Percentiles rank a stretch among this genome's conserved stretches.
phyloP scores from a whole-genome alignment of 1,140 invertebrate genomes.

The Drosophila arawakana region DNA sequence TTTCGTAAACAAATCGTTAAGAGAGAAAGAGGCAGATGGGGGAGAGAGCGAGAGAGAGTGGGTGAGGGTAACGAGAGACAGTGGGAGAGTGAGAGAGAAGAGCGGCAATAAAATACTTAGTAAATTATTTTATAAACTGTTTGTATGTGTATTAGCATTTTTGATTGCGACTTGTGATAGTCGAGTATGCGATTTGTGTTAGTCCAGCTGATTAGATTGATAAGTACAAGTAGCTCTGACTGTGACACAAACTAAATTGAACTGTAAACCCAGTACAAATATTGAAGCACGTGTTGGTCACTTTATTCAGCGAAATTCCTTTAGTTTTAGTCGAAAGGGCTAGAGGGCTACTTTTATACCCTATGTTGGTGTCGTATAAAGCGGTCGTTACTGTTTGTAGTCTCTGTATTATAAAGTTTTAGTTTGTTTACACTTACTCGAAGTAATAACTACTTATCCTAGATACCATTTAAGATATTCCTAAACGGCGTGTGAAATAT shows the following conservation, averaged over 20 bases:
- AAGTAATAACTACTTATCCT: too few relatives aligned
- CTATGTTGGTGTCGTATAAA: too few relatives aligned
- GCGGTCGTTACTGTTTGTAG: too few relatives aligned
- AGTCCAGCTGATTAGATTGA: constrained; percentile 26
- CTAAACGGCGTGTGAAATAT: too few relatives aligned
- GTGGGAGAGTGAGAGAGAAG: background rate
- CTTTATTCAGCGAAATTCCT: background rate
- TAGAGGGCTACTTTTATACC: too few relatives aligned
- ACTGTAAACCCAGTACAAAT: background rate
- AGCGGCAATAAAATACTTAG: background rate
- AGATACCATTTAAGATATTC: too few relatives aligned
- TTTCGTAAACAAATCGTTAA: constrained; percentile 29
- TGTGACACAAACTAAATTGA: background rate
- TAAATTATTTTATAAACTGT: background rate
- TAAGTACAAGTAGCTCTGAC: constrained; percentile 16
- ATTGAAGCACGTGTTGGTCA: constrained; percentile 13
- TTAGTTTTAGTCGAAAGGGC: too few relatives aligned
- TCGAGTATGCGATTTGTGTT: constrained; percentile 22
- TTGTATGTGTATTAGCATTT: constrained; percentile 7
- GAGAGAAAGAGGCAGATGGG: background rate
- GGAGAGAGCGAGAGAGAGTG: background rate
- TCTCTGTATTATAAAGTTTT: too few relatives aligned
- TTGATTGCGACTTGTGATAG: constrained; percentile 8
- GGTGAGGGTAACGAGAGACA: background rate
- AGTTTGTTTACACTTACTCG: too few relatives aligned